phyloP scores from a whole-genome alignment of 1,140 invertebrate genomes.

The Drosophila pseudoobscura region DNA sequence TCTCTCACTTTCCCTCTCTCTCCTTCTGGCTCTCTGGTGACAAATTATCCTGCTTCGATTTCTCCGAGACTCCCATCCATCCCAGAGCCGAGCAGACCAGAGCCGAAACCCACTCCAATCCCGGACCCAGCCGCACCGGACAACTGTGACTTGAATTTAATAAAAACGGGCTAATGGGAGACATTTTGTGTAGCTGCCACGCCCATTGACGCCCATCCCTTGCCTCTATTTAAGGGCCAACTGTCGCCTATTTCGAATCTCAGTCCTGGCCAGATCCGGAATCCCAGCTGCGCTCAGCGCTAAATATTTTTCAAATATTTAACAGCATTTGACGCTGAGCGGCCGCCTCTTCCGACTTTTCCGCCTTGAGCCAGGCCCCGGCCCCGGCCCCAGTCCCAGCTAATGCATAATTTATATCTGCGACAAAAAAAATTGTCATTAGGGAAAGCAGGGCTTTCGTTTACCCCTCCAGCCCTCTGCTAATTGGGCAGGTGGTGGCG shows the following conservation, averaged over 20 bases:
- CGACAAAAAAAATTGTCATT: conserved; percentile 62
- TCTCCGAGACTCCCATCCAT: conserved; percentile 54
- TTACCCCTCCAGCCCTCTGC: conserved; percentile 23
- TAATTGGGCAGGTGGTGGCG: conserved; percentile 71
- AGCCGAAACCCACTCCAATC: background rate
- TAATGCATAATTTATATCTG: conserved; percentile 76
- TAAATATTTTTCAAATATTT: conserved; percentile 78
- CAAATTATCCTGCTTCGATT: conserved; percentile 81
- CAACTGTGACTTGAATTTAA: conserved; percentile 78
- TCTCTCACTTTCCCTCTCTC: conserved; percentile 9
- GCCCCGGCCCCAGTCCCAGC: conserved; percentile 18
- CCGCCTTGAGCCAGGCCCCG: conserved; percentile 2
- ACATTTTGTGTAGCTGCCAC: conserved; percentile 56
- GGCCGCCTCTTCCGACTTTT: conserved; percentile 8
- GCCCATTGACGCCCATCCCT: conserved; percentile 13
- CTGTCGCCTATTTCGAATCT: conserved; percentile 38
- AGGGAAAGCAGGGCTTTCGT: conserved; percentile 41
- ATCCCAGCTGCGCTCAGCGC: conserved; percentile 45
- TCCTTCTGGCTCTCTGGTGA: conserved; percentile 51
- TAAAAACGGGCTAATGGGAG: conserved; percentile 71
- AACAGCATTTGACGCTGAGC: conserved; percentile 49
- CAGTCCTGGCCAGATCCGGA: conserved; percentile 22
- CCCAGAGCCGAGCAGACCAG: conserved; percentile 14
- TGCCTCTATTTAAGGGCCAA: conserved; percentile 10
- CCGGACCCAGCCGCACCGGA: conserved; percentile 31